A percentile compares a stretch with the other conserved stretches of the same genome.
Evolutionary conservation across 2,888 invertebrate genomes (phyloP).

Genomic region (Zelleria hepariella): DNA sequence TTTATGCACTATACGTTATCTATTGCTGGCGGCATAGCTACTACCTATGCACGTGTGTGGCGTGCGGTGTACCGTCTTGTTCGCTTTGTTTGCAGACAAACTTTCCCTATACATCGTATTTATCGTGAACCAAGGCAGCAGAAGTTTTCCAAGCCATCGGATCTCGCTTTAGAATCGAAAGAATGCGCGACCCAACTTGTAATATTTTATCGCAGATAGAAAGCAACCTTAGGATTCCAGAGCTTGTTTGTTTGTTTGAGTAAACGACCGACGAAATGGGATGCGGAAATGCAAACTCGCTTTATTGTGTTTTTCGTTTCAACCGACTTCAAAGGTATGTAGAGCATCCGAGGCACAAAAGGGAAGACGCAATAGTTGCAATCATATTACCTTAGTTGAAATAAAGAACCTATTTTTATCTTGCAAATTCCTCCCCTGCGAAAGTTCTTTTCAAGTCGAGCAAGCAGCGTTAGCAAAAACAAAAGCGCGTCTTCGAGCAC

Average conservation of each 20-base stretch:
- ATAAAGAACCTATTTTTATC: neutral
- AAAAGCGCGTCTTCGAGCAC: no score
- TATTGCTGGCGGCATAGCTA: no score
- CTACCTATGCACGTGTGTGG: neutral
- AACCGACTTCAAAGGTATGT: conserved; percentile 55
- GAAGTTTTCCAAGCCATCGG: conserved; percentile 48
- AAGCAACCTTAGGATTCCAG: conserved; percentile 48
- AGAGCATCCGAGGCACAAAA: conserved; percentile 34
- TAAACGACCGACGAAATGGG: conserved; percentile 52
- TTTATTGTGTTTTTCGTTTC: conserved; percentile 50
- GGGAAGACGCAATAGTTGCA: conserved; percentile 30
- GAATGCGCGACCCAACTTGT: conserved; percentile 51
- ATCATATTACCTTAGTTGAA: neutral
- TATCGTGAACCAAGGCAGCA: conserved; percentile 32
- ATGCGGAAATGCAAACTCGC: conserved; percentile 54
- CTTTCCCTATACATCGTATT: conserved; percentile 9
- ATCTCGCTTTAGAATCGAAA: conserved; percentile 37
- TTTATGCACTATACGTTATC: neutral
- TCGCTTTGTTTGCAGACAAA: conserved; percentile 14
- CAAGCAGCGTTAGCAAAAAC: no score
- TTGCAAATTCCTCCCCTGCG: neutral
- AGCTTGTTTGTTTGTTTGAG: conserved; percentile 54
- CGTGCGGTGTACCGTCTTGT: conserved; percentile 8
- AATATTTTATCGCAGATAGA: conserved; percentile 57
- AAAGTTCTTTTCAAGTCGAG: neutral